Percentiles rank a stretch among this genome's conserved stretches.
These are phyloP conservation scores for Morone chrysops DNA, from an alignment of 2,113 vertebrate genomes.

Conservation along the genomic window DNA sequence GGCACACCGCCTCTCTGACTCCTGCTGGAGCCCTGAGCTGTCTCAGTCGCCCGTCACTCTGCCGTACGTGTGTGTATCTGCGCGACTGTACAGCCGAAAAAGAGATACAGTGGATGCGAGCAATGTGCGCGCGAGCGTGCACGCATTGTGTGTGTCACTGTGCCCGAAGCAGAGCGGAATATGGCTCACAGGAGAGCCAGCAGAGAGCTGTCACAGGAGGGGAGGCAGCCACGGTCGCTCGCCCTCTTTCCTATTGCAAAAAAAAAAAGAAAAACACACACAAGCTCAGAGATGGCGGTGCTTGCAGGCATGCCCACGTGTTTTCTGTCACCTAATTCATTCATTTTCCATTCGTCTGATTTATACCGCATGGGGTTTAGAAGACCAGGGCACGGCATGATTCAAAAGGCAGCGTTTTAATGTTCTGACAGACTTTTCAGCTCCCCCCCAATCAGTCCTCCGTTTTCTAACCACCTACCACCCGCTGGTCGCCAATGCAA, in stretches of 20 bases:
- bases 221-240: constrained; percentile 47
- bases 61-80: constrained; percentile 14
- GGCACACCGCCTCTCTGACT: constrained; percentile 56
- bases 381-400: constrained; percentile 24
- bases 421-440: constrained; percentile 44
- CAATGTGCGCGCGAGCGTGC: not conserved
- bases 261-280: not conserved
- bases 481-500: not conserved
- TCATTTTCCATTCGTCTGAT: constrained; percentile 47
- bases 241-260: constrained; percentile 29
- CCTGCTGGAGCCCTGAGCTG: constrained; percentile 60
- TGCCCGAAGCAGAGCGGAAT: constrained; percentile 55
- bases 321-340: constrained; percentile 58
- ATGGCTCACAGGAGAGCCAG: constrained; percentile 64
- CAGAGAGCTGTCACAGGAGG: constrained; percentile 66
- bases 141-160: constrained; percentile 44
- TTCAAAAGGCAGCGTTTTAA: constrained; percentile 36
- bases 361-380: constrained; percentile 34
- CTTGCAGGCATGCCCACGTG: constrained; percentile 24
- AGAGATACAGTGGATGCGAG: constrained; percentile 22
- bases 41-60: constrained; percentile 44
- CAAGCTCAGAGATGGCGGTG: constrained; percentile 1
- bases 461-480: constrained; percentile 4
- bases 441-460: not conserved
- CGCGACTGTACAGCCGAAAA: not conserved